Evolutionary conservation across 2,797 vertebrate genomes (phyloP).

Genomic region (Iguana delicatissima): DNA sequence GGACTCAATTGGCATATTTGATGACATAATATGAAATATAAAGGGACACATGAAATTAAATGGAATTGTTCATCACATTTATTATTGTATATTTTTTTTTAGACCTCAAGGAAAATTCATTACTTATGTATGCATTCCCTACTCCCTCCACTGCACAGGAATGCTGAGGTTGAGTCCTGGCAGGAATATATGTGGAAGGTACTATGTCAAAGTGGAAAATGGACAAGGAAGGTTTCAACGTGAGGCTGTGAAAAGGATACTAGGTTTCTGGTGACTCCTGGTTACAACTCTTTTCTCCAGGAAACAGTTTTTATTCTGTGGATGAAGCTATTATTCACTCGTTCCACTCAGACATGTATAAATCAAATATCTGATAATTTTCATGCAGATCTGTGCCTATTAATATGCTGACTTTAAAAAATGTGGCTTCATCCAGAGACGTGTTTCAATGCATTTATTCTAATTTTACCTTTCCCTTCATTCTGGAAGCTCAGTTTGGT

Average conservation of each 20-base stretch:
- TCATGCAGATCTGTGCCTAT: too few species aligned
- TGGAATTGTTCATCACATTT: neutral
- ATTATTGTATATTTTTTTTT: neutral
- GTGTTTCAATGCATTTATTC: neutral
- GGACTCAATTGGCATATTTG: neutral
- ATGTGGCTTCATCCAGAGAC: neutral
- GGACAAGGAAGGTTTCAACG: neutral
- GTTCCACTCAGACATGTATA: neutral
- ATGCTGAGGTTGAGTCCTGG: neutral
- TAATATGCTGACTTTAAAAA: neutral
- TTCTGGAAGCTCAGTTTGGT: neutral
- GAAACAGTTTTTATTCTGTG: neutral
- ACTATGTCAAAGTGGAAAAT: neutral
- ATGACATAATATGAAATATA: conserved; percentile 21
- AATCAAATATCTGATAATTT: neutral
- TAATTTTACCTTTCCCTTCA: neutral
- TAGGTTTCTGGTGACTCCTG: neutral
- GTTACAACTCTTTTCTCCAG: neutral
- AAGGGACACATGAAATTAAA: conserved; percentile 4
- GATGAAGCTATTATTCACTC: neutral
- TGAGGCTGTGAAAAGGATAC: neutral
- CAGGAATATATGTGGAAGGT: neutral
- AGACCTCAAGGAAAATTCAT: conserved; percentile 22
- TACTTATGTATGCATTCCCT: neutral
- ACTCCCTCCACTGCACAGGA: neutral